A percentile compares a stretch with the other conserved stretches of the same genome.
These are phyloP conservation scores for Oxystoma pomonae DNA, from an alignment of 2,888 invertebrate genomes.

Conservation along the genomic window DNA sequence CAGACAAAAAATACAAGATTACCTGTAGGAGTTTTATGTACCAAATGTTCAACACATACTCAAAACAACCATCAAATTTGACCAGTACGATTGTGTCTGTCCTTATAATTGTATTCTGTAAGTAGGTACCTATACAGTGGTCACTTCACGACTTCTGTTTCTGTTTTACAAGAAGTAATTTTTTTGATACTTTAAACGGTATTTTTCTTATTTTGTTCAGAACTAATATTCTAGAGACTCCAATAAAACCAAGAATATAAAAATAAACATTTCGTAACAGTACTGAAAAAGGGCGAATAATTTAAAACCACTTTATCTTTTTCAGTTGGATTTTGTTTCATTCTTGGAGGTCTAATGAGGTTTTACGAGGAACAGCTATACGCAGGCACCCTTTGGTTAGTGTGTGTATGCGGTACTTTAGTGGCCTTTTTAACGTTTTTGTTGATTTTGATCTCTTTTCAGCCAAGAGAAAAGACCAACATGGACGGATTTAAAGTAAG, in stretches of 20 bases:
- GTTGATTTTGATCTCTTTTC: constrained; percentile 54
- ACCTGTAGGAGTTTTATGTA: constrained; percentile 37
- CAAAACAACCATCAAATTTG: constrained; percentile 46
- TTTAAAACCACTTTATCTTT: too few relatives aligned
- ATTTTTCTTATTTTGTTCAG: too few relatives aligned
- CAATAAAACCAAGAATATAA: too few relatives aligned
- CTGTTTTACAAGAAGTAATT: too few relatives aligned
- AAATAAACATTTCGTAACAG: too few relatives aligned
- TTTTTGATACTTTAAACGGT: too few relatives aligned
- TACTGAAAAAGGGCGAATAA: too few relatives aligned
- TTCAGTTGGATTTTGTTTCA: constrained; percentile 41
- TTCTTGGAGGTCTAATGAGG: constrained; percentile 41
- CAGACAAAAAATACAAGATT: constrained; percentile 30
- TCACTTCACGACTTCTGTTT: too few relatives aligned
- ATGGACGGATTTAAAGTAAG: constrained; percentile 58
- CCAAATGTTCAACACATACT: constrained; percentile 48
- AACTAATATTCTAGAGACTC: too few relatives aligned
- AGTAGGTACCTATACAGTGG: constrained; percentile 26
- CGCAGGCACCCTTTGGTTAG: constrained; percentile 41
- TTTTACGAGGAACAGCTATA: constrained; percentile 41
- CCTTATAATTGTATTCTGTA: constrained; percentile 52
- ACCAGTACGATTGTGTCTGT: constrained; percentile 49
- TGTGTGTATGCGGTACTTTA: constrained; percentile 40
- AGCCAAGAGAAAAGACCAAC: constrained; percentile 60
- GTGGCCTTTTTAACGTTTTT: constrained; percentile 43